Evolutionary conservation across 2,888 invertebrate genomes (phyloP).

Genomic region (Ochropleura plecta): DNA sequence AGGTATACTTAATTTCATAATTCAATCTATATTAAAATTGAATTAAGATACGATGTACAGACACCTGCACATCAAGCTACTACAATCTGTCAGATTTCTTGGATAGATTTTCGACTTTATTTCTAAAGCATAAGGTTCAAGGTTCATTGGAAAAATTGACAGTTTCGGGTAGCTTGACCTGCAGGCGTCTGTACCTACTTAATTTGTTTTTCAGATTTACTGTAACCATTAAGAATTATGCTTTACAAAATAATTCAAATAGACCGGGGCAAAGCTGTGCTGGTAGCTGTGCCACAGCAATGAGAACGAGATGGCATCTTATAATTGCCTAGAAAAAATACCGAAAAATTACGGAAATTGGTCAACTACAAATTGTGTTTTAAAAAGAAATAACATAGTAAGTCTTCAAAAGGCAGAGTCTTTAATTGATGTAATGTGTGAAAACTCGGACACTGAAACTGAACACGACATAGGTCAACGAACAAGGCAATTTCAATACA

Average conservation of each 20-base stretch:
- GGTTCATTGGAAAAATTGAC: too few species aligned
- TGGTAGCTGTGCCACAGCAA: conserved; percentile 9
- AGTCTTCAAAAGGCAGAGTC: conserved; percentile 6
- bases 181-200: too few species aligned
- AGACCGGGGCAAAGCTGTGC: conserved; percentile 6
- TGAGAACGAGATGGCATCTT: neutral
- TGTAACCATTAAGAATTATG: conserved; percentile 8
- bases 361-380: neutral
- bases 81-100: too few species aligned
- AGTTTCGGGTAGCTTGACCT: too few species aligned
- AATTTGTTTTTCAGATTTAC: conserved; percentile 8
- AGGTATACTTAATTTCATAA: too few species aligned
- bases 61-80: too few species aligned
- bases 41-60: too few species aligned
- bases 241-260: conserved; percentile 15
- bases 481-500: neutral
- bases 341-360: neutral
- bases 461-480: neutral
- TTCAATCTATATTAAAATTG: too few species aligned
- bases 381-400: conserved; percentile 8
- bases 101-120: too few species aligned
- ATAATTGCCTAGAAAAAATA: neutral
- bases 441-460: conserved; percentile 14
- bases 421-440: conserved; percentile 1
- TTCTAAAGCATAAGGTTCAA: too few species aligned